These are phyloP conservation scores for Eulimnadia texana DNA, from an alignment of 1,140 invertebrate genomes.

Conservation along the genomic window DNA sequence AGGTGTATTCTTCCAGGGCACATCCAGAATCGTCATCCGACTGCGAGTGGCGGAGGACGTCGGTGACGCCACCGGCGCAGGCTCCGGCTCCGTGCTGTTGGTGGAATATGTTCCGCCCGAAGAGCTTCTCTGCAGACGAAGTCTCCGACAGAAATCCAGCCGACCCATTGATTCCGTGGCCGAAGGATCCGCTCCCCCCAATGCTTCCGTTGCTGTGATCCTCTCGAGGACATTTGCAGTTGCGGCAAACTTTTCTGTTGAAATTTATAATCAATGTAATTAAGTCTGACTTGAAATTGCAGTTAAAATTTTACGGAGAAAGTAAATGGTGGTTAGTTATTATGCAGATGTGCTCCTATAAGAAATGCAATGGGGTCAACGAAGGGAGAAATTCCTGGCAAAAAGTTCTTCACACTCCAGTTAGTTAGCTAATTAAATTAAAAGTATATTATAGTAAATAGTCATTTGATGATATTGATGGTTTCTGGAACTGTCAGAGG, in stretches of 20 bases:
- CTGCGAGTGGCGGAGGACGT: constrained; percentile 76
- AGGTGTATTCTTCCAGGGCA: constrained; percentile 92
- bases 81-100: constrained; percentile 27
- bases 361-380: too few species aligned
- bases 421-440: too few species aligned
- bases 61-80: constrained; percentile 27
- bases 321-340: too few species aligned
- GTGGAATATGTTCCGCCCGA: constrained; percentile 16
- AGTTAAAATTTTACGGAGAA: too few species aligned
- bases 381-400: too few species aligned
- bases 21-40: constrained; percentile 94
- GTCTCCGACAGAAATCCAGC: constrained; percentile 1
- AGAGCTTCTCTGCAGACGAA: constrained; percentile 27
- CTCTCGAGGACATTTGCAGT: constrained; percentile 51
- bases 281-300: too few species aligned
- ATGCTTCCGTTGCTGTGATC: constrained; percentile 32
- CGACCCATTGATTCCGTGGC: constrained; percentile 19
- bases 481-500: too few species aligned
- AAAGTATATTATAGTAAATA: too few species aligned
- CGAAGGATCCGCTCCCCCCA: constrained; percentile 25
- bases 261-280: constrained; percentile 23
- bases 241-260: constrained; percentile 50
- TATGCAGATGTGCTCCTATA: too few species aligned
- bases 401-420: too few species aligned
- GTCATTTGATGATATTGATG: too few species aligned